Evolutionary conservation across 2,797 vertebrate species (phyloP).

Genomic region (Hemitrygon akajei): DNA sequence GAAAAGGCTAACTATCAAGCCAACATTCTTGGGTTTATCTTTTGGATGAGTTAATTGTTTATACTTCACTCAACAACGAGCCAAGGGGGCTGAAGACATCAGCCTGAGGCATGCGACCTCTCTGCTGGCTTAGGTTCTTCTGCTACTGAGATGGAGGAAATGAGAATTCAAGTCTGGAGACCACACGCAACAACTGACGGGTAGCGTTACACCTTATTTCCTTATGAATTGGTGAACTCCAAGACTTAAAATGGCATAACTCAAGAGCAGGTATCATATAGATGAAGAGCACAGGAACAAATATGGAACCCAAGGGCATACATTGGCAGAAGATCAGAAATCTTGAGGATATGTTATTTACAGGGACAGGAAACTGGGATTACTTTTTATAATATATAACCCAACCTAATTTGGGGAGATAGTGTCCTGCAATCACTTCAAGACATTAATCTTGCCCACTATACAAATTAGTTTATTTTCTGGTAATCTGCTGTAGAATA

Average conservation of each 20-base stretch:
- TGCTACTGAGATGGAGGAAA: background rate
- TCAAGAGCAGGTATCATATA: background rate
- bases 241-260: background rate
- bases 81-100: background rate
- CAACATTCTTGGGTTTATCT: too few relatives aligned
- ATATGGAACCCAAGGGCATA: background rate
- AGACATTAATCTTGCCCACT: background rate
- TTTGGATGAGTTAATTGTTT: too few relatives aligned
- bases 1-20: too few relatives aligned
- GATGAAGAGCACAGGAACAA: background rate
- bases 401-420: background rate
- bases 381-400: background rate
- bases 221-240: background rate
- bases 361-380: background rate
- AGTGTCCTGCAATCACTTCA: background rate
- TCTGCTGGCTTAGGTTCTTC: background rate
- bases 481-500: background rate
- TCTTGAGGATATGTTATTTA: background rate
- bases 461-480: background rate
- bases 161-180: background rate
- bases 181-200: background rate
- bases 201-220: background rate
- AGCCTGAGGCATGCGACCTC: background rate
- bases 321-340: background rate
- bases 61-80: background rate